These are phyloP conservation scores for chimpanzee (Pan troglodytes) DNA, from an alignment of 2,113 vertebrate species.

Conservation along the genomic window NHGRI_mPanTro3-v2.1_pri NC_086015.1:101886001-101886500, in stretches of 20 bases:
- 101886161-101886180: not conserved
- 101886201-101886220: not conserved
- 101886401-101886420: not conserved
- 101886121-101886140: not conserved
- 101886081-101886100: not conserved
- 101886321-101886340: not conserved
- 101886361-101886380: not conserved
- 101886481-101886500: not conserved
- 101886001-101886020: not conserved
- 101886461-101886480: not conserved
- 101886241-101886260: not conserved
- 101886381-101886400: not conserved
- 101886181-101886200: not conserved
- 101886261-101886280: not conserved
- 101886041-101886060: not conserved
- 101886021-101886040: not conserved
- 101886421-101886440: not conserved
- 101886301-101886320: not conserved
- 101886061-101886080: not conserved
- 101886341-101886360: not conserved
- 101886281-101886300: not conserved
- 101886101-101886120: not conserved
- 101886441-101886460: not conserved
- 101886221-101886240: not conserved
- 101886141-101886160: not conserved